Percentiles rank a stretch among this genome's conserved stretches.
Evolutionary conservation across 2,888 invertebrate genomes (phyloP).

Genomic region (Drosophila merina): DNA sequence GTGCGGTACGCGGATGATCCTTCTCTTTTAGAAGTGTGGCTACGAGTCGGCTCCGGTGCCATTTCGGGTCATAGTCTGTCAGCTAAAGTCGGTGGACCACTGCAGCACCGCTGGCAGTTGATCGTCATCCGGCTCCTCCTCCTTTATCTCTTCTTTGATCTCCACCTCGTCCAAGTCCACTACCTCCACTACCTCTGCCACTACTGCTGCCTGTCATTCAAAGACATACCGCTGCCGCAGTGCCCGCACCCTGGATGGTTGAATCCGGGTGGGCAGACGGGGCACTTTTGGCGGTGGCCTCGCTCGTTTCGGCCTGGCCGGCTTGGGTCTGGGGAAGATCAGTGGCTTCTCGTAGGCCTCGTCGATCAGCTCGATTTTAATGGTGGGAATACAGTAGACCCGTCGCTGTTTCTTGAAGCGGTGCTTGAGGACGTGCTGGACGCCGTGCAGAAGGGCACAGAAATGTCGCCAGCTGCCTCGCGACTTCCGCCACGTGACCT

Average conservation of each 20-base stretch:
- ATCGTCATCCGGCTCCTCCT: slow-evolving; percentile 1
- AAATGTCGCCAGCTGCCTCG: slow-evolving; percentile 70
- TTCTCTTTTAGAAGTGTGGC: slow-evolving; percentile 1
- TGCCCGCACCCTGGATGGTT: slow-evolving; percentile 75
- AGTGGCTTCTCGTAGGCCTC: slow-evolving; percentile 39
- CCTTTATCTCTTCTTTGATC: slow-evolving; percentile 7
- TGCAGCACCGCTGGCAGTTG: slow-evolving; percentile 52
- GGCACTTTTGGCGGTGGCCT: slow-evolving; percentile 41
- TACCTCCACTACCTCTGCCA: slow-evolving; percentile 1
- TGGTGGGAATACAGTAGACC: slow-evolving; percentile 56
- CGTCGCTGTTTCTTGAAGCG: slow-evolving; percentile 76
- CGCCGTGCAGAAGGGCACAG: slow-evolving; percentile 63
- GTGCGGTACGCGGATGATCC: slow-evolving; percentile 56
- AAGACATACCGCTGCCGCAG: slow-evolving; percentile 75
- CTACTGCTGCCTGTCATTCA: slow-evolving; percentile 69
- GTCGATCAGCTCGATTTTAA: slow-evolving; percentile 53
- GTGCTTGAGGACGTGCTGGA: slow-evolving; percentile 73
- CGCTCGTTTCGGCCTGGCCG: background rate
- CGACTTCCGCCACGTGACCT: slow-evolving; percentile 42
- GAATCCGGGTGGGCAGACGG: slow-evolving; percentile 56
- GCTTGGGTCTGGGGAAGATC: slow-evolving; percentile 58
- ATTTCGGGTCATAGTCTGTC: slow-evolving; percentile 16
- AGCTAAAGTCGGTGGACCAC: slow-evolving; percentile 31
- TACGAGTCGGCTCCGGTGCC: background rate
- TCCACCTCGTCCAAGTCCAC: slow-evolving; percentile 6